A percentile compares a stretch with the other conserved stretches of the same genome.
phyloP scores from a whole-genome alignment of 1,140 invertebrate genomes.

The Drosophila bocqueti region DNA sequence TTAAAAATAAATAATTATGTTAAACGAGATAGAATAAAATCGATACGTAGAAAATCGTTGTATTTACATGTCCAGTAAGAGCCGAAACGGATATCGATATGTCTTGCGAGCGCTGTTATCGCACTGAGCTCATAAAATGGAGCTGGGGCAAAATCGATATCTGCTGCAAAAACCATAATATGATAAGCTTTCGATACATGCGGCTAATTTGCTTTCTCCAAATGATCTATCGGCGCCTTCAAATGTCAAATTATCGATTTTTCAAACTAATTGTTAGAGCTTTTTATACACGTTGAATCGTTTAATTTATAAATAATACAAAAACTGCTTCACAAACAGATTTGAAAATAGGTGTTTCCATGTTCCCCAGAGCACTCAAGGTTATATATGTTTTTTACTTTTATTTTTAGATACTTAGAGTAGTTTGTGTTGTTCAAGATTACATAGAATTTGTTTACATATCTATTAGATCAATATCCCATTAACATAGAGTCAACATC shows the following conservation, averaged over 20 bases:
- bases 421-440: slow-evolving; percentile 66
- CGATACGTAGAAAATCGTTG: too few relatives aligned
- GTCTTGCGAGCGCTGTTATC: neutral
- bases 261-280: neutral
- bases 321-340: too few relatives aligned
- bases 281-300: too few relatives aligned
- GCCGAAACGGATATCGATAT: neutral
- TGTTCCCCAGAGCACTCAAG: neutral
- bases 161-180: too few relatives aligned
- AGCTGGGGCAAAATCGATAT: neutral
- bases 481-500: slow-evolving; percentile 66
- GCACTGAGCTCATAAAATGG: neutral
- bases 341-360: neutral
- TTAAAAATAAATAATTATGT: too few relatives aligned
- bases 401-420: slow-evolving; percentile 48
- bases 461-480: slow-evolving; percentile 74
- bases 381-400: neutral
- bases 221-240: neutral
- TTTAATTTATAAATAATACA: too few relatives aligned
- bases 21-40: too few relatives aligned
- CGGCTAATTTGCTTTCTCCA: neutral
- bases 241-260: neutral
- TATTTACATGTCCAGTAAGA: too few relatives aligned
- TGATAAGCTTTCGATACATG: too few relatives aligned
- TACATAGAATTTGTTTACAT: slow-evolving; percentile 72